A percentile compares a stretch with the other conserved stretches of the same genome.
Evolutionary conservation across 2,113 vertebrate genomes (phyloP).

Genomic region (Rhinoderma darwinii): DNA sequence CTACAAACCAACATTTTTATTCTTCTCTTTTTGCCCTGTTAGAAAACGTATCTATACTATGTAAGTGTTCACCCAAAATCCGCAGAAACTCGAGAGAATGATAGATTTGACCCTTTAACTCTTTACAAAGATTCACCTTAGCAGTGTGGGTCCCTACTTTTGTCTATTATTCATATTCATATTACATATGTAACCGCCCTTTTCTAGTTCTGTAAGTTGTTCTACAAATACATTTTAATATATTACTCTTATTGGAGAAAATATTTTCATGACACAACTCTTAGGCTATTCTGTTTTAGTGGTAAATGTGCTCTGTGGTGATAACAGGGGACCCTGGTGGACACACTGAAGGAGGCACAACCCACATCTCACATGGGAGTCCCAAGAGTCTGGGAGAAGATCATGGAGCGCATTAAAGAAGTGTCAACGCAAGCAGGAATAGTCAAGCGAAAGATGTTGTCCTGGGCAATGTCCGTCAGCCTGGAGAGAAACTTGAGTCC

Average conservation of each 20-base stretch:
- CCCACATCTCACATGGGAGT: slow-evolving; percentile 89
- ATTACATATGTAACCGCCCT: too few species aligned
- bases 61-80: neutral
- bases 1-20: too few species aligned
- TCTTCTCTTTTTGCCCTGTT: too few species aligned
- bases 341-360: slow-evolving; percentile 79
- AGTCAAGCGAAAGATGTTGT: slow-evolving; percentile 81
- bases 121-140: neutral
- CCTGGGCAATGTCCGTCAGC: slow-evolving; percentile 86
- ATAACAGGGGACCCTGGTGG: slow-evolving; percentile 79
- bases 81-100: neutral
- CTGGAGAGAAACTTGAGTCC: slow-evolving; percentile 77
- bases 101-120: neutral
- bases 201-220: neutral
- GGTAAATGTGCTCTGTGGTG: neutral
- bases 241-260: too few species aligned
- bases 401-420: slow-evolving; percentile 88
- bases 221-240: neutral
- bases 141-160: too few species aligned
- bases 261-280: neutral
- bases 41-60: neutral
- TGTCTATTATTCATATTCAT: too few species aligned
- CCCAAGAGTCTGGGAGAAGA: slow-evolving; percentile 90
- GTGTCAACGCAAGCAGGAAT: slow-evolving; percentile 77
- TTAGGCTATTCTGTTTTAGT: neutral